phyloP scores from a whole-genome alignment of 2,797 vertebrate genomes.

The Synanceia verrucosa region DNA sequence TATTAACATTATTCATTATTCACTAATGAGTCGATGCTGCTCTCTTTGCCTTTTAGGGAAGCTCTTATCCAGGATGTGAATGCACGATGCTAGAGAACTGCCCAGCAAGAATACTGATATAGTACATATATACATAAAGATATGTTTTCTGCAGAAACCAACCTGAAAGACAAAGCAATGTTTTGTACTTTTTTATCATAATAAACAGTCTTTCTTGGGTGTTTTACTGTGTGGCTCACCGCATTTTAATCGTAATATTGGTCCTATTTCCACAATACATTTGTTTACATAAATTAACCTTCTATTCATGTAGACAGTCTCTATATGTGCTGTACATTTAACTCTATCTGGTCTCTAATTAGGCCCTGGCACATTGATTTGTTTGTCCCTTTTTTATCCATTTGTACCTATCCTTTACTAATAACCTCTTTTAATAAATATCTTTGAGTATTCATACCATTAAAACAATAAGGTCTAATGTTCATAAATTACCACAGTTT shows the following conservation, averaged over 20 bases:
- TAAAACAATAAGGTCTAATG: not conserved
- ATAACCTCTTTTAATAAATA: not conserved
- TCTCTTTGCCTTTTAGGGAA: not conserved
- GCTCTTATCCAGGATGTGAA: not conserved
- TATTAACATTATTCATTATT: not conserved
- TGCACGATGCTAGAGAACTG: not conserved
- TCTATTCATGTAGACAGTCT: not conserved
- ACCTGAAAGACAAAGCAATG: not conserved
- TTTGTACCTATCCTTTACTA: too few relatives aligned
- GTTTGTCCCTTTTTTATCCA: too few relatives aligned
- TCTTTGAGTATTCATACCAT: not conserved
- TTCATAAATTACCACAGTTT: not conserved
- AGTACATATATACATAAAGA: too few relatives aligned
- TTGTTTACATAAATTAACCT: not conserved
- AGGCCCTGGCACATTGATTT: not conserved
- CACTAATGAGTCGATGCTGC: not conserved
- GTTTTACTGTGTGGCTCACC: not conserved
- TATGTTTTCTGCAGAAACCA: not conserved
- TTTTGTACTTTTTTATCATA: not conserved
- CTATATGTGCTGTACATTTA: not conserved
- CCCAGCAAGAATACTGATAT: not conserved
- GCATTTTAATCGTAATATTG: not conserved
- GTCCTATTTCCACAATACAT: not conserved
- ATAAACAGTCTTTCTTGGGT: not conserved
- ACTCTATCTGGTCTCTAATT: not conserved